Evolutionary conservation across 1,140 invertebrate species (phyloP).

Genomic region (Saccostrea echinata): DNA sequence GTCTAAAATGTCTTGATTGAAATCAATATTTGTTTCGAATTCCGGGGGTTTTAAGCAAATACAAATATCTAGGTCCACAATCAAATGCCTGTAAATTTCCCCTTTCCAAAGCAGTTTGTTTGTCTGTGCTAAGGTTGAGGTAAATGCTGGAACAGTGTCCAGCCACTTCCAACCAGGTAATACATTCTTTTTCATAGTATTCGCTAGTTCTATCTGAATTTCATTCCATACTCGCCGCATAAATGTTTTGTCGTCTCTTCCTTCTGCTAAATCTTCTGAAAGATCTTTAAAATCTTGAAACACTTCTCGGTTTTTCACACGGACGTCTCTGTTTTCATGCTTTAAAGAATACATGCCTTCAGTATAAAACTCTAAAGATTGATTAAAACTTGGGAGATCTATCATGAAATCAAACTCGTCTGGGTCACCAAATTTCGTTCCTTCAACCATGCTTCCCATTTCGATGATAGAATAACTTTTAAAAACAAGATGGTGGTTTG

Average conservation of each 20-base stretch:
- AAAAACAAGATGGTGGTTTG: neutral
- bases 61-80: constrained; percentile 6
- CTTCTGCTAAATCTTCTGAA: neutral
- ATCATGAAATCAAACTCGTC: neutral
- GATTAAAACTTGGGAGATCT: neutral
- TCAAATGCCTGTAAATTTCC: neutral
- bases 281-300: neutral
- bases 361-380: neutral
- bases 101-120: constrained; percentile 3
- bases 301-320: neutral
- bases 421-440: neutral
- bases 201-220: neutral
- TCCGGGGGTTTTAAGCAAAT: constrained; percentile 7
- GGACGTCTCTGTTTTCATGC: neutral
- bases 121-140: neutral
- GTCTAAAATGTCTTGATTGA: constrained; percentile 32
- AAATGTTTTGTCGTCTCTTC: neutral
- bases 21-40: constrained; percentile 10
- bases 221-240: neutral
- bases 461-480: neutral
- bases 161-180: constrained; percentile 37
- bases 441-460: neutral
- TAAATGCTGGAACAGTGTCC: neutral
- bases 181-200: neutral
- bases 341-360: neutral